Conservation (phyloP, 2,113 vertebrate species). For the Propithecus coquereli region DNA sequence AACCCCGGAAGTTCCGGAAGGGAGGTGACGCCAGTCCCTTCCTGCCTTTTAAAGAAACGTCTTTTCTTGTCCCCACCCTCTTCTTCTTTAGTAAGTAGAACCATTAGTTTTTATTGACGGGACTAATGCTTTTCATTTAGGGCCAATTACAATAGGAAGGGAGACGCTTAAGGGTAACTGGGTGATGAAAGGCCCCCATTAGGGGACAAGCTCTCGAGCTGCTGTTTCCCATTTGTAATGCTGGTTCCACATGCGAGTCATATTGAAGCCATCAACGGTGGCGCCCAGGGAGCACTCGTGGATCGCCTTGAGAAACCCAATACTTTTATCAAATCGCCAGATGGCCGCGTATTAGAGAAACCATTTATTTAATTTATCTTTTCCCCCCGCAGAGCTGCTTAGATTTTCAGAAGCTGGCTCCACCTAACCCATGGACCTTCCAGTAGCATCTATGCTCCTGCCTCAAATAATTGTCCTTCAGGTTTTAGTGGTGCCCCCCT, state of each 20-base stretch:
- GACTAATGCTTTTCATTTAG: slow-evolving; percentile 96
- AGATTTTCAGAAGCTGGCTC: not conserved
- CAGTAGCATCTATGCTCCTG: not conserved
- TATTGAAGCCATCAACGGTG: slow-evolving; percentile 91
- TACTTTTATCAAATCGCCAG: slow-evolving; percentile 95
- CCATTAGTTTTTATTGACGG: slow-evolving; percentile 94
- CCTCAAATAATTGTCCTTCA: not conserved
- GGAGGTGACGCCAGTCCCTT: slow-evolving; percentile 65
- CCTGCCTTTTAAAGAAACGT: slow-evolving; percentile 82
- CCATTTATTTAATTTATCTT: slow-evolving; percentile 64
- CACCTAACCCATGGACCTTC: slow-evolving; percentile 11
- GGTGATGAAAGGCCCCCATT: slow-evolving; percentile 96
- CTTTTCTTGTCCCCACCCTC: slow-evolving; percentile 60
- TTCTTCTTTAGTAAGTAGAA: slow-evolving; percentile 87
- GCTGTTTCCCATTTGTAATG: slow-evolving; percentile 96
- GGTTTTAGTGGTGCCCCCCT: slow-evolving; percentile 25
- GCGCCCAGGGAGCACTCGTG: slow-evolving; percentile 89
- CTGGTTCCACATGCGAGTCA: slow-evolving; percentile 93
- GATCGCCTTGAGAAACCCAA: slow-evolving; percentile 92
- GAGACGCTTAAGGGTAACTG: slow-evolving; percentile 92
- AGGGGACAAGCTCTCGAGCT: slow-evolving; percentile 89
- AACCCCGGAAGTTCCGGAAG: slow-evolving; percentile 36
- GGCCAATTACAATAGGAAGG: slow-evolving; percentile 93
- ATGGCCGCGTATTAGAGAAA: slow-evolving; percentile 85
- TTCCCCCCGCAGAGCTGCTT: slow-evolving; percentile 17